phyloP scores from a whole-genome alignment of 1,140 invertebrate genomes.

The Procambarus clarkii region DNA sequence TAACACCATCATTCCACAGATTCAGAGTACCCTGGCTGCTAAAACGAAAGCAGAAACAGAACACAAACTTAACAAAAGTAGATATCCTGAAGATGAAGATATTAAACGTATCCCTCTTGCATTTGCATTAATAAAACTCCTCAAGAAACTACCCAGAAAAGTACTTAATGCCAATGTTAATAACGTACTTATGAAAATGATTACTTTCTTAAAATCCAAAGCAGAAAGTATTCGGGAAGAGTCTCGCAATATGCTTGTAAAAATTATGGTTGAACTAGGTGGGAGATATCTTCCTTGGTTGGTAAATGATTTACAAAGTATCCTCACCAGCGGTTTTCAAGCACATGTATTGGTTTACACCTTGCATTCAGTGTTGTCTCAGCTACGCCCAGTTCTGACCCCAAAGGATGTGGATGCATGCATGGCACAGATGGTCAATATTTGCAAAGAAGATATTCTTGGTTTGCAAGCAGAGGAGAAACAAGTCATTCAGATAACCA shows the following conservation, averaged over 20 bases:
- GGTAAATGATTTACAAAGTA: conserved; percentile 86
- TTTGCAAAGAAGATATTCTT: conserved; percentile 92
- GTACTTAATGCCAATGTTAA: conserved; percentile 74
- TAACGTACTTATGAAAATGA: conserved; percentile 92
- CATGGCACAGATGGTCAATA: conserved; percentile 86
- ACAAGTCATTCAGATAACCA: conserved; percentile 88
- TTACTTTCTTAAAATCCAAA: conserved; percentile 91
- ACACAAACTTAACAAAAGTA: conserved; percentile 86
- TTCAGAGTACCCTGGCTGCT: conserved; percentile 82
- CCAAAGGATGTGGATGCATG: conserved; percentile 87
- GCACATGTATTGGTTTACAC: conserved; percentile 94
- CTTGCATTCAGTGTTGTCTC: conserved; percentile 87
- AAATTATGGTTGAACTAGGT: conserved; percentile 91
- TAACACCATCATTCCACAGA: conserved; percentile 80
- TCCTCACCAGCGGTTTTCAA: conserved; percentile 93
- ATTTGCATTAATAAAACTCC: conserved; percentile 91
- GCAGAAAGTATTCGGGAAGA: conserved; percentile 90
- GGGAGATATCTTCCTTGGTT: conserved; percentile 87
- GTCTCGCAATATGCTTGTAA: conserved; percentile 91
- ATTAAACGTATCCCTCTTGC: conserved; percentile 93
- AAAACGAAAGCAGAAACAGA: conserved; percentile 84
- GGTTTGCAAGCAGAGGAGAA: conserved; percentile 93
- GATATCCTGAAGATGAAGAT: conserved; percentile 86
- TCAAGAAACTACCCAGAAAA: conserved; percentile 89
- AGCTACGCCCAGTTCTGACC: conserved; percentile 82